Percentiles rank a stretch among this genome's conserved stretches.
Evolutionary conservation across 2,113 vertebrate species (phyloP).

Genomic region (Myotis davidii): DNA sequence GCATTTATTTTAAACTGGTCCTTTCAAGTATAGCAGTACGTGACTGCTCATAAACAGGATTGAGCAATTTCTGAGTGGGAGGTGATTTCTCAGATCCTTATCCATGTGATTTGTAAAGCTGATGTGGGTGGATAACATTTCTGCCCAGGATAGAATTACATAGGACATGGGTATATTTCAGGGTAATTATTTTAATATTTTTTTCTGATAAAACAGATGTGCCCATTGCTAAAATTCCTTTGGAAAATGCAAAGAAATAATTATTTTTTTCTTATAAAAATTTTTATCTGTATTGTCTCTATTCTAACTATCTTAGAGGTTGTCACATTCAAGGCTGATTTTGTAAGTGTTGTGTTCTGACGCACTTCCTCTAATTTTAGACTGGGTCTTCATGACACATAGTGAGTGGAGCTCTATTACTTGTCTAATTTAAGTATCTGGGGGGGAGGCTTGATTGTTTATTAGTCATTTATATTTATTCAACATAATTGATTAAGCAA

Average conservation of each 20-base stretch:
- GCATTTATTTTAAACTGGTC: not conserved
- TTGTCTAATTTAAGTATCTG: not conserved
- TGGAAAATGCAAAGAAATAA: slow-evolving; percentile 37
- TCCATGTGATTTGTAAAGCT: not conserved
- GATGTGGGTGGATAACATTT: slow-evolving; percentile 1
- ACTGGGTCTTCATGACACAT: not conserved
- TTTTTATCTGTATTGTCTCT: not conserved
- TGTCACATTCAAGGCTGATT: not conserved
- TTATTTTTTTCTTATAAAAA: not conserved
- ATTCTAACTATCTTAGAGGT: not conserved
- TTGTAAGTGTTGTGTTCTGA: not conserved
- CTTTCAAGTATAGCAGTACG: slow-evolving; percentile 1
- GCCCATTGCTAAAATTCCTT: slow-evolving; percentile 1
- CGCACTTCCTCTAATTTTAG: not conserved
- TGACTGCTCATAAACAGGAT: slow-evolving; percentile 25
- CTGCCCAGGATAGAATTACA: slow-evolving; percentile 31
- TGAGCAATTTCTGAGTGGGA: slow-evolving; percentile 41
- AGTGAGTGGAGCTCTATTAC: not conserved
- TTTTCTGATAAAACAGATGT: slow-evolving; percentile 43
- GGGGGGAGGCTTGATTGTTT: not conserved
- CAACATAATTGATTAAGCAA: slow-evolving; percentile 26
- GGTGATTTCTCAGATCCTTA: not conserved
- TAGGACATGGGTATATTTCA: not conserved
- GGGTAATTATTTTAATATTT: slow-evolving; percentile 57
- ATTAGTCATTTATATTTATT: slow-evolving; percentile 12